Evolutionary conservation across 1,140 invertebrate species (phyloP).

Genomic region (Drosophila tristis): DNA sequence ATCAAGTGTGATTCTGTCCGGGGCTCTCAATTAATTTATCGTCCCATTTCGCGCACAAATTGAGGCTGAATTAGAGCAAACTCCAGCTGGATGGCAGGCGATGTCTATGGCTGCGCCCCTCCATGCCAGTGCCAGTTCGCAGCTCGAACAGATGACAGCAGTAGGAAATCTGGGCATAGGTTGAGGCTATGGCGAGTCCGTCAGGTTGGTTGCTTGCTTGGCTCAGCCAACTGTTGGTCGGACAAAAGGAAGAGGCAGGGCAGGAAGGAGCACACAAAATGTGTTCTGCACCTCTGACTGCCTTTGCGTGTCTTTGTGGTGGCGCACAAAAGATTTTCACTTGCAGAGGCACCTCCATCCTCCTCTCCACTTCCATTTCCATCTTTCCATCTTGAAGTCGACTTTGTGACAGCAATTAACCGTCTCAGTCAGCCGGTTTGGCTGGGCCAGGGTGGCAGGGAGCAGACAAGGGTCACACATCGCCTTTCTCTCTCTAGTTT

Average conservation of each 20-base stretch:
- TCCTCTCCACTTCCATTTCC: constrained; percentile 1
- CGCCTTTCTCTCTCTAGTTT: constrained; percentile 41
- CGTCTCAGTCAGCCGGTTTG: constrained; percentile 65
- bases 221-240: constrained; percentile 53
- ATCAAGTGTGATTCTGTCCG: constrained; percentile 19
- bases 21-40: constrained; percentile 76
- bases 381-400: constrained; percentile 26
- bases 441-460: constrained; percentile 20
- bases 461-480: constrained; percentile 6
- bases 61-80: constrained; percentile 70
- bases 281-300: constrained; percentile 75
- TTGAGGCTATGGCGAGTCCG: constrained; percentile 7
- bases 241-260: constrained; percentile 10
- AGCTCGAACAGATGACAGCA: constrained; percentile 34
- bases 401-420: constrained; percentile 82
- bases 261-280: constrained; percentile 77
- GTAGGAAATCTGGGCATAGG: constrained; percentile 52
- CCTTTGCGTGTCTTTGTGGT: constrained; percentile 59
- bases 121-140: too few species aligned
- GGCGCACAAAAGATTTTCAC: constrained; percentile 64
- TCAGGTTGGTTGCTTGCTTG: constrained; percentile 5
- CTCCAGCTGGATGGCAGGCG: not conserved
- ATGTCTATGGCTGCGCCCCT: not conserved
- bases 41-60: constrained; percentile 77
- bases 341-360: constrained; percentile 31